Conservation (phyloP, 64 coral and sea anemone species). For the Porites lutea region DNA sequence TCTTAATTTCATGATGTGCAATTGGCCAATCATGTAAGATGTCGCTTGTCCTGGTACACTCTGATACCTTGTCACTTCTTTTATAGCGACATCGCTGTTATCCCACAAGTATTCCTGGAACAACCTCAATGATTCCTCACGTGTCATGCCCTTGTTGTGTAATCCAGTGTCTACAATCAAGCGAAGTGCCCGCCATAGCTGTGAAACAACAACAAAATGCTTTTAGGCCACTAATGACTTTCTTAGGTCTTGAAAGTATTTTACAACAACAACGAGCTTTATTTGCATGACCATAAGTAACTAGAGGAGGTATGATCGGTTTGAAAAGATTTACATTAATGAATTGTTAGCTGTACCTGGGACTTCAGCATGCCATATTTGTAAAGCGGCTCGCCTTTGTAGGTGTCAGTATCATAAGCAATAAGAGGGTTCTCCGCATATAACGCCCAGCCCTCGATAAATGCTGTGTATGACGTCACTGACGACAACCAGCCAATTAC, state of each 20-base stretch:
- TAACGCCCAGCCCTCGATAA: constrained; percentile 71
- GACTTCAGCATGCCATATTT: constrained; percentile 83
- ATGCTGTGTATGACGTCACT: constrained; percentile 74
- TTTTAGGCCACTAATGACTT: background rate
- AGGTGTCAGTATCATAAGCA: constrained; percentile 67
- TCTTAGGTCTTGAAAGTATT: no score
- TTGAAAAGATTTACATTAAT: background rate
- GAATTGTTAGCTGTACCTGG: constrained; percentile 39
- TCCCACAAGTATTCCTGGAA: constrained; percentile 64
- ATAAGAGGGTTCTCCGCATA: constrained; percentile 75
- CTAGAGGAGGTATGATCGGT: no score
- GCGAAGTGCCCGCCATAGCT: constrained; percentile 71
- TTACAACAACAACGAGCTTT: no score
- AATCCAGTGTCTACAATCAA: constrained; percentile 63
- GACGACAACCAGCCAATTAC: constrained; percentile 61
- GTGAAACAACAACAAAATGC: background rate
- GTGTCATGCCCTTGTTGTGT: constrained; percentile 41
- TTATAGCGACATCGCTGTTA: constrained; percentile 25
- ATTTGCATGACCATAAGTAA: no score
- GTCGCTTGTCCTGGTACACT: constrained; percentile 59
- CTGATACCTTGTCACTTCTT: constrained; percentile 70
- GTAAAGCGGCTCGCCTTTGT: constrained; percentile 68
- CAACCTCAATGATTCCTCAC: constrained; percentile 1
- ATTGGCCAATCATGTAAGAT: constrained; percentile 65
- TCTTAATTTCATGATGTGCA: constrained; percentile 53